Evolutionary conservation across 2,113 vertebrate genomes (phyloP).

Genomic region (Catagonus wagneri): DNA sequence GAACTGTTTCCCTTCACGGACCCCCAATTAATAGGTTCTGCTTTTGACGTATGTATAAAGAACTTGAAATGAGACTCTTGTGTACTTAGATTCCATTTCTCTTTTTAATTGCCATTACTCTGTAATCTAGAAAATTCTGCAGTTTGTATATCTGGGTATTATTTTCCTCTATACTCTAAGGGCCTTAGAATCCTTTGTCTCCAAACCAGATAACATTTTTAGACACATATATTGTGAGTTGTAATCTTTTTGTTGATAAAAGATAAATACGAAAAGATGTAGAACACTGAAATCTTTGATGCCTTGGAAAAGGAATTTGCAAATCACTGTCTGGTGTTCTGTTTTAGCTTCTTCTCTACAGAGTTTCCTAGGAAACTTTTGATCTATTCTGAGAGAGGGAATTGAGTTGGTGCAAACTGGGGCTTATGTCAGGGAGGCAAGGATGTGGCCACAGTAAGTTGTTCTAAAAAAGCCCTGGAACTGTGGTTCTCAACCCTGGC

Average conservation of each 20-base stretch:
- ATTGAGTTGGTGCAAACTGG: background rate
- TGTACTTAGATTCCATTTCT: constrained; percentile 17
- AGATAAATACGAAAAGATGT: background rate
- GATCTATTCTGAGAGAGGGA: background rate
- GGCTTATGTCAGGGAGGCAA: background rate
- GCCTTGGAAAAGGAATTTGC: constrained; percentile 9
- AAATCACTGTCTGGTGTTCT: background rate
- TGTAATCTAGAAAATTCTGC: background rate
- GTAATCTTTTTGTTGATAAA: constrained; percentile 30
- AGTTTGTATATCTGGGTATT: background rate
- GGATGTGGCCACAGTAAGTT: background rate
- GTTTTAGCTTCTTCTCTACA: background rate
- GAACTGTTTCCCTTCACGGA: background rate
- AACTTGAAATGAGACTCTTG: background rate
- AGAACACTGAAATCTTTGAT: background rate
- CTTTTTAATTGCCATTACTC: background rate
- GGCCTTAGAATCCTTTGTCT: background rate
- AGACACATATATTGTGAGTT: background rate
- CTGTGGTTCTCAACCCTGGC: background rate
- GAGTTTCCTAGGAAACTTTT: constrained; percentile 14
- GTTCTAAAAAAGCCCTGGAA: background rate
- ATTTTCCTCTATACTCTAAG: background rate
- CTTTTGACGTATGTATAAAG: background rate
- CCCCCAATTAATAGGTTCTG: background rate
- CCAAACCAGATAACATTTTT: background rate